Base-by-base conservation (phyloP, 2,888 invertebrate genomes). In the Pollenia amentaria region DNA sequence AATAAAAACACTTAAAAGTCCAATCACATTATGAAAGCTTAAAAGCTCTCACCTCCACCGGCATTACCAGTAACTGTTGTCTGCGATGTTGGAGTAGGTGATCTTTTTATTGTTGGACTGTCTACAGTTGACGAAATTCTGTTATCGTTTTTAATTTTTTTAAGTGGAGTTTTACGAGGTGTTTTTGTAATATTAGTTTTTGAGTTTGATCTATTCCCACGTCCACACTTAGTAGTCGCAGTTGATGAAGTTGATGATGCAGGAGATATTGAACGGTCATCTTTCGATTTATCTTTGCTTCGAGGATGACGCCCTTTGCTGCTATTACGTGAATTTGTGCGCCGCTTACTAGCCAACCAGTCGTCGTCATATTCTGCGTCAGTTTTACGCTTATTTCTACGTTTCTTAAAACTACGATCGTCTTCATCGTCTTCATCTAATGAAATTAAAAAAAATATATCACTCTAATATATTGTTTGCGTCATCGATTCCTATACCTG, bases 341-440 rank as follows among this genome's bases (percentile, higher is more conserved):
- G 91, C 8, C 91, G 90, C 87, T 92, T 91, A 84, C 91, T 92
- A 18, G 90, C 90, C 87, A 91, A 90, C 93, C 93, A 93, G 89
- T 93, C 93, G 87, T 93, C 93, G 89, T 93, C 93, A 87, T 93
- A 93, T 86, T 93, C 93, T 67, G 93, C 92, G 87, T 93, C 92
- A 67, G 91, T 91, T 89, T 91, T 92, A 79, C 93, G 91, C 90
- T 92, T 92, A 78, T 91, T 91, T 82, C 90, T 91, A 65, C 92
- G 91, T 69, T 91, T 91, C 87, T 92, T 92, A 60, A 92, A 92
- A 64, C 92, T 92, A 83, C 93, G 93, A 87, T 93, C 93, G 69
- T 93, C 93, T 79, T 93, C 93, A 78, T 91, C 92, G 60, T 92
- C 93, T 75, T 91, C 92, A 79, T 92, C 93, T 89, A 88, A 70